Conservation (phyloP, 2,797 vertebrate genomes). For the Pteropus rufus region DNA sequence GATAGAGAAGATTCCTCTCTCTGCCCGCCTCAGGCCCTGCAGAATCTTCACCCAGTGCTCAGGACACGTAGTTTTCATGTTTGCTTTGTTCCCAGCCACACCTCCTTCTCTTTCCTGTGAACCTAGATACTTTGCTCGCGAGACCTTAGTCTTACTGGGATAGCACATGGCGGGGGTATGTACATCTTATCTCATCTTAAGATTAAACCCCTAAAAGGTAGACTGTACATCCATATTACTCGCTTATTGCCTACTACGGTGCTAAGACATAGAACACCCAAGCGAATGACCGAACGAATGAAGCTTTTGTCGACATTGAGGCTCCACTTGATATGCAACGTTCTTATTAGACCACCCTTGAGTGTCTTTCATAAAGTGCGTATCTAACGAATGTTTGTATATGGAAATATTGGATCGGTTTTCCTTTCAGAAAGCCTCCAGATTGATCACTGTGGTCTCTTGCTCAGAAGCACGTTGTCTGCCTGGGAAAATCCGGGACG, state of each 20-base stretch:
- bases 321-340: not conserved
- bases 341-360: not conserved
- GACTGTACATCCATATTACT: not conserved
- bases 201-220: not conserved
- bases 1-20: not conserved
- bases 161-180: not conserved
- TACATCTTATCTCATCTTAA: not conserved
- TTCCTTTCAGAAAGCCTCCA: conserved; percentile 3
- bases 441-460: not conserved
- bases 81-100: not conserved
- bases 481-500: not conserved
- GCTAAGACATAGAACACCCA: not conserved
- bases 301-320: not conserved
- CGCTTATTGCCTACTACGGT: not conserved
- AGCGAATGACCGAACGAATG: not conserved
- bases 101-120: not conserved
- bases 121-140: not conserved
- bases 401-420: not conserved
- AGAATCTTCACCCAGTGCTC: not conserved
- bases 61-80: not conserved
- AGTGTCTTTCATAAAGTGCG: not conserved
- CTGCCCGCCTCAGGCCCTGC: too few relatives aligned
- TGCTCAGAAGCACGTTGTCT: not conserved
- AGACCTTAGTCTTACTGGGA: not conserved
- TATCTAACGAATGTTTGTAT: not conserved